Conservation (phyloP, 2,888 invertebrate species). For the Chalcosyrphus nemorum region DNA sequence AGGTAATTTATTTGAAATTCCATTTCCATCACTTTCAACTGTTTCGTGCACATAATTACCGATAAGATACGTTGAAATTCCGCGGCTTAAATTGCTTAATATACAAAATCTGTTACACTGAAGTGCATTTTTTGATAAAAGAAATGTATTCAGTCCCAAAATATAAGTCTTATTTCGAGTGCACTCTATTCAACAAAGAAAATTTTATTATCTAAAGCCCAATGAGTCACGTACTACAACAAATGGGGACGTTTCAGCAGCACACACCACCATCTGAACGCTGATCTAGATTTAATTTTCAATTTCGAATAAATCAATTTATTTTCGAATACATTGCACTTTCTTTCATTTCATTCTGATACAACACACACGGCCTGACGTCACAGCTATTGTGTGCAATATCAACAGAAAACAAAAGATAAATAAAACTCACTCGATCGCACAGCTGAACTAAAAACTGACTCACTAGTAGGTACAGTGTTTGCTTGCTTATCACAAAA, state of each 20-base stretch:
- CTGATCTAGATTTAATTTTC: constrained; percentile 60
- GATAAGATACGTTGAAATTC: constrained; percentile 40
- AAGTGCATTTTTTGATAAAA: constrained; percentile 21
- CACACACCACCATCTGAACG: constrained; percentile 6
- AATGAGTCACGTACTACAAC: constrained; percentile 58
- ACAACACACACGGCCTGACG: constrained; percentile 39
- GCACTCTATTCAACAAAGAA: not conserved
- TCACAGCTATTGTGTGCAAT: constrained; percentile 40
- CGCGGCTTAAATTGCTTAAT: constrained; percentile 5
- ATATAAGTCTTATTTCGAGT: not conserved
- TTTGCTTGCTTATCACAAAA: constrained; percentile 34
- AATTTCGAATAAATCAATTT: constrained; percentile 54
- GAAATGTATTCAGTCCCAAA: not conserved
- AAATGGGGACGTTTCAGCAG: constrained; percentile 5
- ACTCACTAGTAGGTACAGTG: constrained; percentile 47
- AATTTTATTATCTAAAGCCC: not conserved
- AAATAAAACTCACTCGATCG: constrained; percentile 1
- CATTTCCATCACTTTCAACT: not conserved
- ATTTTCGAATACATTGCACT: constrained; percentile 53
- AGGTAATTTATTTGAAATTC: not conserved
- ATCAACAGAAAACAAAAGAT: not conserved
- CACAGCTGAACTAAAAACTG: constrained; percentile 34
- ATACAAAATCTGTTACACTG: not conserved
- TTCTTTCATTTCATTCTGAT: constrained; percentile 53
- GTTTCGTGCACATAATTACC: constrained; percentile 4